Evolutionary conservation across 1,140 invertebrate species (phyloP), one percentile per base, ranked within the genome.

Genomic region (Apis laboriosa): DNA sequence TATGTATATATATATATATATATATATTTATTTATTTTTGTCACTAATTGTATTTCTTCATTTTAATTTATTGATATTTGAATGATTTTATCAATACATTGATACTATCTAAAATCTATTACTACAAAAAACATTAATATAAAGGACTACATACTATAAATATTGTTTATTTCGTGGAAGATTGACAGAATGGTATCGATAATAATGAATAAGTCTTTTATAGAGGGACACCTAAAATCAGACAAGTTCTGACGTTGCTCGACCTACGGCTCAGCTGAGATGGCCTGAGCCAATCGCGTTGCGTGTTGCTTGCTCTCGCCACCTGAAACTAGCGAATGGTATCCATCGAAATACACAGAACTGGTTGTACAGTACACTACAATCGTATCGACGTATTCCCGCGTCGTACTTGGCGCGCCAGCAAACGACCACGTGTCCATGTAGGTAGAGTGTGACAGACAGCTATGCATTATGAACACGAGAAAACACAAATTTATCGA

Each of bases 251-350:
- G 64, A 73, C 66, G 78, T 34, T 28, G 56, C 53, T 77, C 51
- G 63, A 28, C 56, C 60, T 58, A 80, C 66, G 78, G 80, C 91
- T 93, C 93, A 92, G 93, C 91, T 88, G 92, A 93, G 91, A 86
- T 75, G 74, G 77, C 53, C 55, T 80, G 79, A 88, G 87, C 93
- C 93, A 93, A 93, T 93, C 84, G 72, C 78, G 85, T 80, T 72
- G 78, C 90, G 78, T 70, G 85, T 61, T 84, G 71, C 86, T 43
- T 78, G 81, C 92, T 93, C 92, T 92, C 92, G 92, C 92, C 93
- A 93, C 92, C 89, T 89, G 83, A 84, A 89, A 86, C 85, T 74
- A 79, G 78, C 91, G 88, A 90, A 90, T 90, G 78, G 84, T 67
- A 56, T 66, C 12, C 53, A 28, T 55, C 24, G 63, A 60, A 67